These are phyloP conservation scores for Luperina testacea DNA, from an alignment of 2,888 invertebrate species.

Conservation along the genomic window DNA sequence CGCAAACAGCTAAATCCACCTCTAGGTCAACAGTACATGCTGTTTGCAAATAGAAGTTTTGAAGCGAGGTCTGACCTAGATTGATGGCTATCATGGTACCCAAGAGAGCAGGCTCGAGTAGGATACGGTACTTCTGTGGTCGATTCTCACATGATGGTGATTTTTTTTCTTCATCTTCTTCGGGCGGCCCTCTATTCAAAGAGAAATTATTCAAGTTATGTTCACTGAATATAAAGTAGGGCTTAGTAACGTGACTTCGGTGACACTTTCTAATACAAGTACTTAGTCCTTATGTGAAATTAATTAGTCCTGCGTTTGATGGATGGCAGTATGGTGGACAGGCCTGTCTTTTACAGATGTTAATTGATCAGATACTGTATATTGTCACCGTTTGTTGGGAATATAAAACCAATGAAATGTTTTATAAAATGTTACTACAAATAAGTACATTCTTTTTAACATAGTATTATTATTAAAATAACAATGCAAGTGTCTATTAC, in stretches of 20 bases:
- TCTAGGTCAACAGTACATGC: conserved; percentile 93
- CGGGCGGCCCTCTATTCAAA: conserved; percentile 56
- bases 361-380: background rate
- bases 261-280: conserved; percentile 36
- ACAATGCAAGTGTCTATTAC: background rate
- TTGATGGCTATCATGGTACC: conserved; percentile 91
- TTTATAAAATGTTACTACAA: background rate
- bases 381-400: background rate
- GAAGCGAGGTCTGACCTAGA: conserved; percentile 92
- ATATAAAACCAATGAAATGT: background rate
- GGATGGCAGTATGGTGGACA: conserved; percentile 4
- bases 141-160: conserved; percentile 52
- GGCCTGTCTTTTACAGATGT: background rate
- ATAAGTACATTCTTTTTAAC: background rate
- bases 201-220: conserved; percentile 52
- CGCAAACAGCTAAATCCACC: conserved; percentile 91
- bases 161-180: conserved; percentile 64
- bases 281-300: conserved; percentile 25
- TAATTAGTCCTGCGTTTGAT: conserved; percentile 13
- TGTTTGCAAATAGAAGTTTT: conserved; percentile 93
- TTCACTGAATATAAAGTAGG: conserved; percentile 35
- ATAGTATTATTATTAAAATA: background rate
- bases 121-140: conserved; percentile 84
- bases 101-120: conserved; percentile 93
- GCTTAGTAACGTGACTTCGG: conserved; percentile 12